phyloP scores from a whole-genome alignment of 2,113 vertebrate species.

The Pogonocichla stellata region DNA sequence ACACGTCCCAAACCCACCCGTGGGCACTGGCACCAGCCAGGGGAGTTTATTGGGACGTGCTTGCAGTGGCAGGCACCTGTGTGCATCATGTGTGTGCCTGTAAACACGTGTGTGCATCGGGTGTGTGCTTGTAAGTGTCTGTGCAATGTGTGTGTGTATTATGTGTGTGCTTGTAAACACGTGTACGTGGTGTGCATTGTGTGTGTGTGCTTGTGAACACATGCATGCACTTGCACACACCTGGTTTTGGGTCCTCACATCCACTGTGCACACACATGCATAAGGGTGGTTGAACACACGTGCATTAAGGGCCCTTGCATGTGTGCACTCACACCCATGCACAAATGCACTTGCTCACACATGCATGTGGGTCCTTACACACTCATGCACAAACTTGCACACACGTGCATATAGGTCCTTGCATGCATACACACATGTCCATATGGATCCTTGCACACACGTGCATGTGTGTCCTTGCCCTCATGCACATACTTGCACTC shows the following conservation, averaged over 20 bases:
- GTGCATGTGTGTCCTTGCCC: background rate
- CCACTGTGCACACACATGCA: accelerated
- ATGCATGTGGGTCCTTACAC: background rate
- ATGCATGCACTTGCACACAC: accelerated
- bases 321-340: accelerated
- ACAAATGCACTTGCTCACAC: no score
- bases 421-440: background rate
- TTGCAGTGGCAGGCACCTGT: background rate
- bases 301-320: background rate
- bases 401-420: accelerated
- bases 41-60: background rate
- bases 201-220: no score
- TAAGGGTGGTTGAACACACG: background rate
- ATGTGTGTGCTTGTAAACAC: background rate
- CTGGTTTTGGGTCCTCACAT: background rate
- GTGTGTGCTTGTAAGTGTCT: background rate
- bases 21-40: accelerated
- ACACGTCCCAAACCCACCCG: background rate
- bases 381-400: no score
- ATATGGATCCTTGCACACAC: no score
- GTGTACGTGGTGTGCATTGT: no score
- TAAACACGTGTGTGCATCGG: accelerated
- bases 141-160: background rate
- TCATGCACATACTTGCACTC: background rate
- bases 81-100: background rate